Conservation (phyloP, 1,140 invertebrate genomes). For the Lepidotrigona ventralis region DNA sequence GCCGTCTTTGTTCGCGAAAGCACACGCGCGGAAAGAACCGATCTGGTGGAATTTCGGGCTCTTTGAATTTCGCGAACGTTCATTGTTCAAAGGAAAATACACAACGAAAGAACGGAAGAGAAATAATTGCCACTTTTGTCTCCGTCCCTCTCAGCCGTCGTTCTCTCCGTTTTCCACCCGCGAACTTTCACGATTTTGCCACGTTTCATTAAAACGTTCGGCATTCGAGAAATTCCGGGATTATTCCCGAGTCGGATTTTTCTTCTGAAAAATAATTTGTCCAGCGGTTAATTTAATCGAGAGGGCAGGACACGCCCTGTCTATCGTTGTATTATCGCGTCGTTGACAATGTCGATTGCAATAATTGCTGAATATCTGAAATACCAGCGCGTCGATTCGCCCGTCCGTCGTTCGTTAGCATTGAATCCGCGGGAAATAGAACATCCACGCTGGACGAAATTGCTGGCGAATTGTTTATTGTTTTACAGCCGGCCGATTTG, state of each 20-base stretch:
- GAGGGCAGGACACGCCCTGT: constrained; percentile 12
- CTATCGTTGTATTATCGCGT: constrained; percentile 30
- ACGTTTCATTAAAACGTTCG: neutral
- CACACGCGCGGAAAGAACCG: too few species aligned
- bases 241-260: neutral
- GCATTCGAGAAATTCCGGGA: neutral
- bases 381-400: constrained; percentile 25
- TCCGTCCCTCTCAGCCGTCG: too few species aligned
- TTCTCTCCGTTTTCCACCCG: too few species aligned
- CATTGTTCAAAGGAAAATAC: neutral
- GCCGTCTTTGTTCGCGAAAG: neutral
- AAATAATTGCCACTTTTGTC: neutral
- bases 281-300: constrained; percentile 6
- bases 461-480: constrained; percentile 31
- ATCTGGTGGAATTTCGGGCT: neutral
- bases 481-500: constrained; percentile 19
- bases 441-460: constrained; percentile 20
- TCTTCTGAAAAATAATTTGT: constrained; percentile 22
- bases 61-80: neutral
- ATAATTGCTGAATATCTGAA: constrained; percentile 40
- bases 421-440: constrained; percentile 40
- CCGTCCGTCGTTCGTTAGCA: constrained; percentile 32
- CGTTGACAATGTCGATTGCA: constrained; percentile 45
- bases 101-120: neutral
- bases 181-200: neutral